These are phyloP conservation scores for Schrankia costaestrigalis DNA, from an alignment of 2,888 invertebrate genomes.

Conservation along the genomic window DNA sequence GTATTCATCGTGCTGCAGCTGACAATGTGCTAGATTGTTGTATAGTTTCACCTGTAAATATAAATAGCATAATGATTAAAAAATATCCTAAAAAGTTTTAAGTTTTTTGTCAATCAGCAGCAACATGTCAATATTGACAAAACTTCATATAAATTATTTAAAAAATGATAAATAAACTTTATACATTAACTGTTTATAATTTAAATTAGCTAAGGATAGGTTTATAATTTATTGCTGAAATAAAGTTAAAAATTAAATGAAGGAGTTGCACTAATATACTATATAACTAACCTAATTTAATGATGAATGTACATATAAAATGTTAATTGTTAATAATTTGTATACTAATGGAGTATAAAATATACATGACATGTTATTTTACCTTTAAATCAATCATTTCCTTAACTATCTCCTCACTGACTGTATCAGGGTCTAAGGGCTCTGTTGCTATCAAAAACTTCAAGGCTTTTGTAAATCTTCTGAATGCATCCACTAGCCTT, in stretches of 20 bases:
- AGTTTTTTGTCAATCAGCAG: not conserved
- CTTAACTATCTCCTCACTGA: slow-evolving; percentile 69
- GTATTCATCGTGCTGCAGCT: slow-evolving; percentile 84
- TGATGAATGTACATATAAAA: no score
- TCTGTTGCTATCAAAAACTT: slow-evolving; percentile 83
- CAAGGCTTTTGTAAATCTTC: slow-evolving; percentile 85
- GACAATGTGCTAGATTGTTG: slow-evolving; percentile 91
- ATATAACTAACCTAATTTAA: no score
- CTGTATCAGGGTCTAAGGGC: slow-evolving; percentile 80
- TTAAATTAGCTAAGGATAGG: no score
- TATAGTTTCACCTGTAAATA: slow-evolving; percentile 82
- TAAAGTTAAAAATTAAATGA: no score
- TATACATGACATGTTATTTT: no score
- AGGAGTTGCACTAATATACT: no score
- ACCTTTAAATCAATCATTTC: slow-evolving; percentile 80
- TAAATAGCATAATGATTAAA: not conserved
- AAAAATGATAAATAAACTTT: no score
- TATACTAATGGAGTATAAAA: not conserved
- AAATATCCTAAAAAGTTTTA: not conserved
- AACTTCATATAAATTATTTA: no score
- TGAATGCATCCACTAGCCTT: slow-evolving; percentile 84
- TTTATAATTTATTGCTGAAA: no score
- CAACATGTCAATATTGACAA: no score
- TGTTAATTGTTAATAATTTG: not conserved
- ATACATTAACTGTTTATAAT: no score